Percentiles rank a stretch among this genome's conserved stretches.
Conservation (phyloP, 2,797 vertebrate genomes). For the Enteromius viviparus region DNA sequence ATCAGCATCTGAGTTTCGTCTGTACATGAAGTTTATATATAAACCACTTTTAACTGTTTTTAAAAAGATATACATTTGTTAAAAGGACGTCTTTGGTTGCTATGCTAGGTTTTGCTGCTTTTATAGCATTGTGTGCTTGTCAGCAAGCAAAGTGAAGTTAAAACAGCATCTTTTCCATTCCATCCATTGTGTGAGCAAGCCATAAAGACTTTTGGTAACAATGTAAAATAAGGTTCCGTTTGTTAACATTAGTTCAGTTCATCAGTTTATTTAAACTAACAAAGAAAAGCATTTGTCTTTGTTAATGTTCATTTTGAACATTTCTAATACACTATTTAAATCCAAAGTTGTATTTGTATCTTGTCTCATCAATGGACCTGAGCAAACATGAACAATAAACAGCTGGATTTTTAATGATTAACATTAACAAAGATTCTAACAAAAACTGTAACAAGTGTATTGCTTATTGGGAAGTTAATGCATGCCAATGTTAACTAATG, state of each 20-base stretch:
- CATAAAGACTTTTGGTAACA: neutral
- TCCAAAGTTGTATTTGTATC: neutral
- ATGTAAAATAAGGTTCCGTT: neutral
- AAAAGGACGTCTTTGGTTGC: neutral
- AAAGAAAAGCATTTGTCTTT: neutral
- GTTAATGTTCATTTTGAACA: neutral
- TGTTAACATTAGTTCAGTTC: neutral
- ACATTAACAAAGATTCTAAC: neutral
- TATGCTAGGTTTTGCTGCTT: neutral
- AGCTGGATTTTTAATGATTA: neutral
- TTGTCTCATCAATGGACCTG: neutral
- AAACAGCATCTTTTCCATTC: neutral
- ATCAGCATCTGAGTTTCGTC: neutral
- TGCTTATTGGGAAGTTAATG: neutral
- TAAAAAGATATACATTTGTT: too few relatives aligned
- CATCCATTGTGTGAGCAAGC: neutral
- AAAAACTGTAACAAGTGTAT: neutral
- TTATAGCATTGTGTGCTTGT: neutral
- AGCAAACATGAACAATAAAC: neutral
- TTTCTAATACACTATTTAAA: neutral
- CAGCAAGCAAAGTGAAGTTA: neutral
- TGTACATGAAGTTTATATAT: neutral
- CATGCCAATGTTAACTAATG: slow-evolving; percentile 13
- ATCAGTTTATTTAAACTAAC: neutral
- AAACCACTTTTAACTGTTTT: neutral